These are phyloP conservation scores for Hypocryptadius cinnamomeus DNA, from an alignment of 2,113 vertebrate species.

Conservation along the genomic window DNA sequence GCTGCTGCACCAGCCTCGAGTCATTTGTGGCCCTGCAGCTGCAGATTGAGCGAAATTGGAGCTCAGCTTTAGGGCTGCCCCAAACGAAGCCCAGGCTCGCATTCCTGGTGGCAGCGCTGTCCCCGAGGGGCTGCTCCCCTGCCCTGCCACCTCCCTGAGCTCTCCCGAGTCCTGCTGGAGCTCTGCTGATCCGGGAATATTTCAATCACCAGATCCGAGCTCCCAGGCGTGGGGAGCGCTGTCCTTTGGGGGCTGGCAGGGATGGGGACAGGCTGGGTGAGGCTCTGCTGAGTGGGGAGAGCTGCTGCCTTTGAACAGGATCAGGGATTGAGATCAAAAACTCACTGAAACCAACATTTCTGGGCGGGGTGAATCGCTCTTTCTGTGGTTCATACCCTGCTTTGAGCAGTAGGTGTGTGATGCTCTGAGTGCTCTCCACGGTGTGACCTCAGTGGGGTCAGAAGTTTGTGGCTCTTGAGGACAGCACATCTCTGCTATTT, in stretches of 20 bases:
- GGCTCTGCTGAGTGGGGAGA: not conserved
- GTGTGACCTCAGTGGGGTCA: not conserved
- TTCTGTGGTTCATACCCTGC: not conserved
- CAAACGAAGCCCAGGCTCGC: fast-evolving
- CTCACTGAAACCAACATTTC: not conserved
- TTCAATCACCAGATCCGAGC: not conserved
- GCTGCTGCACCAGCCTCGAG: not conserved
- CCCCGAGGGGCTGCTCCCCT: not conserved
- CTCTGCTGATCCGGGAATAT: not conserved
- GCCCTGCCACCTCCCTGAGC: not conserved
- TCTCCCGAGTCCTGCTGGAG: not conserved
- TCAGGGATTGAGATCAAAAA: not conserved
- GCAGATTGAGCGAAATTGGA: fast-evolving
- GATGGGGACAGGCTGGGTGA: not conserved
- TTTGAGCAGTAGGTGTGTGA: not conserved
- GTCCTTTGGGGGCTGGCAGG: not conserved
- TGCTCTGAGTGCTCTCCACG: not conserved
- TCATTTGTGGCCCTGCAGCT: fast-evolving
- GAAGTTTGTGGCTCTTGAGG: not conserved
- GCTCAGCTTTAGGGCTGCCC: not conserved
- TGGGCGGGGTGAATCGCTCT: not conserved
- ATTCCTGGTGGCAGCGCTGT: fast-evolving
- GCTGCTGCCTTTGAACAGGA: not conserved
- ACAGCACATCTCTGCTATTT: not conserved
- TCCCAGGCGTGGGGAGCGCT: fast-evolving